Base-by-base conservation (phyloP, 1,140 invertebrate genomes). In the Steinernema feltiae region DNA sequence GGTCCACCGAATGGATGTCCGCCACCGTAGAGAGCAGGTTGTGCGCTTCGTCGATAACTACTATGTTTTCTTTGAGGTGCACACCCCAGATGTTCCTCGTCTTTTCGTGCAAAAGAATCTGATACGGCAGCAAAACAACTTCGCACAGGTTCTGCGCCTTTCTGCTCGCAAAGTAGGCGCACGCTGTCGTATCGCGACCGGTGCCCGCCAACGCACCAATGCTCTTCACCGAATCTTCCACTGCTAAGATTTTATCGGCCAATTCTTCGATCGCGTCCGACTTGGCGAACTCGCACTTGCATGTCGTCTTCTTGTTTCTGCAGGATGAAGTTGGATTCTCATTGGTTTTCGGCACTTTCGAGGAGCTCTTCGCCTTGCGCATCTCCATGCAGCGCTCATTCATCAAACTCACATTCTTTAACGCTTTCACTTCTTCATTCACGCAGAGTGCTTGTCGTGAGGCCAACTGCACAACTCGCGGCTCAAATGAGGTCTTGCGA, bases 31-130 rank as follows among this genome's bases (percentile, higher is more conserved):
- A 93, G 24, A 97, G 88, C 2, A 99, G 89, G 89, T 98, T 98
- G 82, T 99, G 97, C 3, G 96, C 97, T 88, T 99, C 97, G 87
- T 99, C 97, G 69, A 99, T 91, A 77, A 99, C 92, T 0, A 99
- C 88, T 53, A 98, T 88, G 86, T 93, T 93, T 76, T 92, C 91
- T 83, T 92, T 90, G 1, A 98, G 84, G 79, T 92, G 90, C 3
- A 99, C 91, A n/a, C 92, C 92, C 85, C 90, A 90, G 0, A 93
- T 92, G 79, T 92, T 90, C 80, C 97, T 89, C 0, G 95, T 96
- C 12, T 89, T 89, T 85, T 91, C 91, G 86, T 97, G 95, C 3
- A 98, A 89, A 71, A 99, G 89, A 30, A 92, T 88, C 70, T 89
- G 88, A 79, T 89, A 89, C 1, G 89, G 89, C 7, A 89, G 71